Conservation (phyloP, 2,888 invertebrate genomes). For the Junonia oenone region DNA sequence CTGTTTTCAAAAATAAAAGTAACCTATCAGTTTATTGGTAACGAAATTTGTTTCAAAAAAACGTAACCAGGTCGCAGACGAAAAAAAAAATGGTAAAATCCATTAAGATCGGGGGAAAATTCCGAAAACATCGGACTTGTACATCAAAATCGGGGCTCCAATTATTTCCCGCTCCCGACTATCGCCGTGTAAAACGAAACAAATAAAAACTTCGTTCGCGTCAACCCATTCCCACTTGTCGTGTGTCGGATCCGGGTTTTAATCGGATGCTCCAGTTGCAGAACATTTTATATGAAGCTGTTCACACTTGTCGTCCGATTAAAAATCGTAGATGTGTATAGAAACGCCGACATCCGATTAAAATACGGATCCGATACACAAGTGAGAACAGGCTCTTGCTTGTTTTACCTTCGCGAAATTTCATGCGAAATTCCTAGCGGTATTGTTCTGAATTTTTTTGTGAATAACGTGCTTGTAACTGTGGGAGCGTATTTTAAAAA, state of each 20-base stretch:
- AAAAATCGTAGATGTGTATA: no score
- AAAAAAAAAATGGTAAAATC: neutral
- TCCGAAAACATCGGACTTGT: conserved; percentile 6
- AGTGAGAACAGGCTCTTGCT: no score
- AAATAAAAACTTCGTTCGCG: conserved; percentile 1
- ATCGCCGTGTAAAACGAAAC: neutral
- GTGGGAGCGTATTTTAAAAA: neutral
- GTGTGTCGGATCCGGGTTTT: no score
- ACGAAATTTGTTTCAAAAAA: neutral
- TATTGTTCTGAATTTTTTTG: neutral
- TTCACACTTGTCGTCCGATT: no score
- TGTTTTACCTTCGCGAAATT: conserved; percentile 5
- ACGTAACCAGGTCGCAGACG: neutral
- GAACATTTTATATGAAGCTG: no score
- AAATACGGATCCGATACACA: no score
- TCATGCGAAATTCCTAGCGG: conserved; percentile 1
- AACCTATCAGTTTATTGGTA: neutral
- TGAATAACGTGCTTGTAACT: neutral
- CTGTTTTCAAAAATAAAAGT: neutral
- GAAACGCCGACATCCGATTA: no score
- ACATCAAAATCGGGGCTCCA: conserved; percentile 11
- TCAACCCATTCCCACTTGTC: no score
- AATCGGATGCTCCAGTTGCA: no score
- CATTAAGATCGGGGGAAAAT: conserved; percentile 7
- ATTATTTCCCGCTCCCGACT: conserved; percentile 10